Conservation (phyloP, 2,113 vertebrate genomes). For the Cygnus buccinator region DNA sequence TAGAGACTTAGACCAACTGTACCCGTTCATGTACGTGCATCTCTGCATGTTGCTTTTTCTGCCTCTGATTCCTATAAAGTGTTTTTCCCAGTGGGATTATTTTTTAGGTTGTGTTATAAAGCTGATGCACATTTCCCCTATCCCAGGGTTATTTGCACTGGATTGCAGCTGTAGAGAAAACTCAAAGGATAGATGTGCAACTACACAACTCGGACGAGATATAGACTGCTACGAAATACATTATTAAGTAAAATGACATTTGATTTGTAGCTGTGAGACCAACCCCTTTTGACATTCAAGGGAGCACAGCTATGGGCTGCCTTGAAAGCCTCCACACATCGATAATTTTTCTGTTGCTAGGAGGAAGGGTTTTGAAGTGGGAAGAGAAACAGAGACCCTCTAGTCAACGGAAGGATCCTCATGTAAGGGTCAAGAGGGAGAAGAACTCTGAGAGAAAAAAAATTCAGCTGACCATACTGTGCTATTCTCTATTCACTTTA, state of each 20-base stretch:
- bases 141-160: slow-evolving; percentile 2
- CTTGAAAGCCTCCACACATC: slow-evolving; percentile 66
- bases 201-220: slow-evolving; percentile 47
- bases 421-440: slow-evolving; percentile 66
- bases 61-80: slow-evolving; percentile 34
- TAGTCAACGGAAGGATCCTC: slow-evolving; percentile 61
- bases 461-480: slow-evolving; percentile 26
- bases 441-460: slow-evolving; percentile 56
- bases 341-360: slow-evolving; percentile 69
- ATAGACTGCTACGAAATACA: slow-evolving; percentile 67
- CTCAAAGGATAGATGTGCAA: slow-evolving; percentile 27
- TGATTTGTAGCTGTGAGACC: slow-evolving; percentile 75
- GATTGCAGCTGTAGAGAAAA: slow-evolving; percentile 12
- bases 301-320: slow-evolving; percentile 65
- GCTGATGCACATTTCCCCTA: not conserved
- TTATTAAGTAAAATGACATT: slow-evolving; percentile 76
- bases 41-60: not conserved
- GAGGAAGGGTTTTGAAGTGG: slow-evolving; percentile 60
- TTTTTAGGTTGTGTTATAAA: slow-evolving; percentile 37
- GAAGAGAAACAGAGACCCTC: slow-evolving; percentile 64
- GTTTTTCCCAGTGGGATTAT: not conserved
- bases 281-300: slow-evolving; percentile 62
- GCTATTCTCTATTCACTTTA: slow-evolving; percentile 52
- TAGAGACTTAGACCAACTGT: not conserved
- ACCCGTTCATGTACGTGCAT: not conserved